Evolutionary conservation across 1,140 invertebrate species (phyloP).

Genomic region (Ceratitis capitata): DNA sequence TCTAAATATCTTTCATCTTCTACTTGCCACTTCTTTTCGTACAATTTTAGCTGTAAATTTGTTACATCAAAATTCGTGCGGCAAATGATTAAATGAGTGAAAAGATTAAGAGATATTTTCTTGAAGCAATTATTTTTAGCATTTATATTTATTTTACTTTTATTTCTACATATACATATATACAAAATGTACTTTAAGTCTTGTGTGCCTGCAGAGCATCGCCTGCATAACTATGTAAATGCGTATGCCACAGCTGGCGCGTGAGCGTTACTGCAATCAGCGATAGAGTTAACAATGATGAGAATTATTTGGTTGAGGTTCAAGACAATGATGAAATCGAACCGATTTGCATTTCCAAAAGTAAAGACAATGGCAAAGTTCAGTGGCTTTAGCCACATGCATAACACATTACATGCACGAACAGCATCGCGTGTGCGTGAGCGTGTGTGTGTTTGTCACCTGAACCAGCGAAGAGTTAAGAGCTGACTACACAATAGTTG

Average conservation of each 20-base stretch:
- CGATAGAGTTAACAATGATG: neutral
- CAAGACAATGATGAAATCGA: neutral
- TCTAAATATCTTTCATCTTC: neutral
- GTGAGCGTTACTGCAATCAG: neutral
- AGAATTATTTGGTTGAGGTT: neutral
- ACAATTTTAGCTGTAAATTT: neutral
- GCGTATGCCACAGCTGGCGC: neutral
- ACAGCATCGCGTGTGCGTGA: neutral
- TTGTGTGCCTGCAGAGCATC: too few species aligned
- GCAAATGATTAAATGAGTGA: neutral
- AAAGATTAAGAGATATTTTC: neutral
- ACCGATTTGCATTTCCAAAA: neutral
- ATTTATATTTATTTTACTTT: neutral
- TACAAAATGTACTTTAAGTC: too few species aligned
- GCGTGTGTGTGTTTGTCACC: neutral
- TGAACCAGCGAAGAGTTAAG: neutral
- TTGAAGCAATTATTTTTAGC: neutral
- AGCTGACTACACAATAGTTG: neutral
- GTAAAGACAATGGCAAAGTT: slow-evolving; percentile 22
- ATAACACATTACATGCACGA: neutral
- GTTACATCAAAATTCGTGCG: slow-evolving; percentile 27
- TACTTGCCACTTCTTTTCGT: neutral
- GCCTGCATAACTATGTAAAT: neutral
- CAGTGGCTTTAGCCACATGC: neutral
- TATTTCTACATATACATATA: too few species aligned